Percentiles rank a stretch among this genome's conserved stretches.
phyloP scores from a whole-genome alignment of 2,888 invertebrate genomes.

The Dynastes grantii region DNA sequence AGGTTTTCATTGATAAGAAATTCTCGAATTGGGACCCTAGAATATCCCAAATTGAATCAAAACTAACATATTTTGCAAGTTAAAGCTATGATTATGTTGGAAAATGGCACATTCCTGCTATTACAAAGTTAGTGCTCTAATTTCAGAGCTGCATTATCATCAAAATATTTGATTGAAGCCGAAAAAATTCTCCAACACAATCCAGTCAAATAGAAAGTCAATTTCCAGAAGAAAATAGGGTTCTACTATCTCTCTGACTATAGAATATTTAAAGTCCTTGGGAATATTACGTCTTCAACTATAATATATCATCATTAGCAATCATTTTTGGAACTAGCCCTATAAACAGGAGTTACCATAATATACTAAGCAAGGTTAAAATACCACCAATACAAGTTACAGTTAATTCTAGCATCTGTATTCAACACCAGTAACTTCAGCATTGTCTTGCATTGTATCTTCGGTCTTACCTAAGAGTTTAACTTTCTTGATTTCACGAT shows the following conservation, averaged over 20 bases:
- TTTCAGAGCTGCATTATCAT: no score
- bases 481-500: background rate
- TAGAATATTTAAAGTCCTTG: background rate
- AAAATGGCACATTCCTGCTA: no score
- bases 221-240: background rate
- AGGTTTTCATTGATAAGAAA: no score
- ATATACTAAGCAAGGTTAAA: background rate
- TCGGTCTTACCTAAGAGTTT: background rate
- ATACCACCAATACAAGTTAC: background rate
- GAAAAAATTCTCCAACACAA: background rate
- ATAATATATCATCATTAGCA: background rate
- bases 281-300: background rate
- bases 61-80: no score
- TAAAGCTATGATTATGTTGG: no score
- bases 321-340: background rate
- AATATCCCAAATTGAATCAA: no score
- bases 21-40: no score
- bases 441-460: background rate
- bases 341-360: background rate
- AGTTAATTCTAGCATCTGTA: constrained; percentile 9
- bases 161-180: no score
- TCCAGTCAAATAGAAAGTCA: background rate
- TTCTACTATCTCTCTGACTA: background rate
- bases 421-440: background rate
- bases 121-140: no score